Percentiles rank a stretch among this genome's conserved stretches.
Conservation (phyloP, 2,113 vertebrate species). For the Oxyura jamaicensis region DNA sequence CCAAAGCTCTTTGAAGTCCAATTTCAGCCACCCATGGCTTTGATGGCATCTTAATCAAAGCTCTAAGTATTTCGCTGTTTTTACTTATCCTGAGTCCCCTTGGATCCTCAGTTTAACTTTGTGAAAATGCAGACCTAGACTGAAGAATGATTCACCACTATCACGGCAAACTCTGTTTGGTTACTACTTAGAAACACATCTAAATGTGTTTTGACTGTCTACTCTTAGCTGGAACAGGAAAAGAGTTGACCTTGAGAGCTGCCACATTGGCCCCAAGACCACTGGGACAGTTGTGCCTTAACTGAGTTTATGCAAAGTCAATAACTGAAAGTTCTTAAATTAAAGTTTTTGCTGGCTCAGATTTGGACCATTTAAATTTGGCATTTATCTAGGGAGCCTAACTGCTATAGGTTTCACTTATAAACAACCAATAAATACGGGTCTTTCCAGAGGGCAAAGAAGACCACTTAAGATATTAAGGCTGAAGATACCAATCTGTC, state of each 20-base stretch:
- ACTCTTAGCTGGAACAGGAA: not conserved
- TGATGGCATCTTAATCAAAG: not conserved
- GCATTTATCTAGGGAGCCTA: not conserved
- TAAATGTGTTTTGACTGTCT: not conserved
- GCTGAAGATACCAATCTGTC: not conserved
- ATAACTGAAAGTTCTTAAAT: not conserved
- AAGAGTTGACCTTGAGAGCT: not conserved
- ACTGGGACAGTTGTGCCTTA: not conserved
- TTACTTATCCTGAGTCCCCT: not conserved
- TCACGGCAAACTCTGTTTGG: not conserved
- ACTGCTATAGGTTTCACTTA: not conserved
- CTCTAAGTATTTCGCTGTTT: not conserved
- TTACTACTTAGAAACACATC: not conserved
- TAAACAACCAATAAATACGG: not conserved
- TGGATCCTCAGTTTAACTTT: not conserved
- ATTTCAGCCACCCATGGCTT: not conserved
- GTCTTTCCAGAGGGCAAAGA: not conserved
- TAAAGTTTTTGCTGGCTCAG: not conserved
- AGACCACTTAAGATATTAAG: not conserved
- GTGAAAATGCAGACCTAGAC: not conserved
- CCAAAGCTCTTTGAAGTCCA: not conserved
- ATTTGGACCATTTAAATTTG: not conserved
- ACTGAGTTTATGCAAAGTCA: not conserved
- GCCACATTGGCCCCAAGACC: accelerated
- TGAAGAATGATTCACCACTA: not conserved